Conservation (phyloP, 2,888 invertebrate genomes). For the Cephus rjabovi region DNA sequence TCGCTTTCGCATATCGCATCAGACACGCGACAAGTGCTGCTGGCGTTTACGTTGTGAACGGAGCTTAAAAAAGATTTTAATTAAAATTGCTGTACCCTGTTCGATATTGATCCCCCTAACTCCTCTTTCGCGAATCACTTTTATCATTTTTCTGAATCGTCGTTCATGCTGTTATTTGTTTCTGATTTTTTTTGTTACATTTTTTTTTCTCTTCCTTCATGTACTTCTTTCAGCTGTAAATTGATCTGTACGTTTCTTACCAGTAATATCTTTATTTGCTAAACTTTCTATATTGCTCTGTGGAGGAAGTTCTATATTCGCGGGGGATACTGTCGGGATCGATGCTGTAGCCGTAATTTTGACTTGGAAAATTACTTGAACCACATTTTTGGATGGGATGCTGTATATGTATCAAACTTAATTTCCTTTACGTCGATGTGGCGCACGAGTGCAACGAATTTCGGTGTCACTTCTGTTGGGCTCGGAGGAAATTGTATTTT, state of each 20-base stretch:
- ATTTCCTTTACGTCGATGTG: not conserved
- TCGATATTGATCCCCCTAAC: not conserved
- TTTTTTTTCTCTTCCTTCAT: not conserved
- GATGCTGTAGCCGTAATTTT: not conserved
- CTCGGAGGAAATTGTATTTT: not conserved
- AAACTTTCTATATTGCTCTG: not conserved
- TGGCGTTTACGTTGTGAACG: not conserved
- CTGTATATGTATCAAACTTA: not conserved
- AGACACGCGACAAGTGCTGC: not conserved
- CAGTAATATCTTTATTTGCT: not conserved
- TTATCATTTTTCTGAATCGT: not conserved
- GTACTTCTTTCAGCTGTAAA: not conserved
- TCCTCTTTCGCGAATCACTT: not conserved
- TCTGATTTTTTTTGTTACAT: not conserved
- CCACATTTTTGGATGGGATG: not conserved
- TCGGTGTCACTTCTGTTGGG: not conserved
- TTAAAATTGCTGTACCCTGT: not conserved
- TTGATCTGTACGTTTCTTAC: not conserved
- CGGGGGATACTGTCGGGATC: not conserved
- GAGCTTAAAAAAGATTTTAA: not conserved
- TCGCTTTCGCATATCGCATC: conserved; percentile 1
- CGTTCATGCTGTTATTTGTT: not conserved
- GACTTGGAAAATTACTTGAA: not conserved
- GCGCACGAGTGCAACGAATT: not conserved
- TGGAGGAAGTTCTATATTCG: not conserved